These are phyloP conservation scores for Drosophila atripex DNA, from an alignment of 2,888 invertebrate species.

Conservation along the genomic window DNA sequence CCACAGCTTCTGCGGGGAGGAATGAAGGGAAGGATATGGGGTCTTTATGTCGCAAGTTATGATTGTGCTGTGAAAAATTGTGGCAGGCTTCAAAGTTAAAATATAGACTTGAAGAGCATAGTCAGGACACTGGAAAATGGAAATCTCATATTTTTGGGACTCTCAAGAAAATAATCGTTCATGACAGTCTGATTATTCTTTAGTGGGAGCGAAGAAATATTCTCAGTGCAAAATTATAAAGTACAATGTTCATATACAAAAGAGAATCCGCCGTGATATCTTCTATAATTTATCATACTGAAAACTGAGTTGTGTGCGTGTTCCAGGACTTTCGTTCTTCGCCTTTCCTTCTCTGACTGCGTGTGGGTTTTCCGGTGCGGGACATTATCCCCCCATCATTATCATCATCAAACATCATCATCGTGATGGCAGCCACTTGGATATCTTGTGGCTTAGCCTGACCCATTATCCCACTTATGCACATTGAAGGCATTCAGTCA, in stretches of 20 bases:
- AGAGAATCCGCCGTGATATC: constrained; percentile 73
- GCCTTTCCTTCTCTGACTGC: constrained; percentile 21
- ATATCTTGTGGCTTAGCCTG: constrained; percentile 76
- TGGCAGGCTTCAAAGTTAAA: neutral
- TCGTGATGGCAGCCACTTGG: constrained; percentile 59
- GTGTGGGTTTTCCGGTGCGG: constrained; percentile 64
- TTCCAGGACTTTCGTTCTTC: constrained; percentile 14
- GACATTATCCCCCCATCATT: constrained; percentile 34
- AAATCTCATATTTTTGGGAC: neutral
- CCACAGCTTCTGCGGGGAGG: constrained; percentile 36
- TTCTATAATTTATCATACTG: constrained; percentile 74
- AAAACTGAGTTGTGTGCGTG: constrained; percentile 42
- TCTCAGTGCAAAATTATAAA: constrained; percentile 35
- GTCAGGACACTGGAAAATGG: neutral
- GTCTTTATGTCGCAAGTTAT: constrained; percentile 44
- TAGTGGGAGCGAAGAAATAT: neutral
- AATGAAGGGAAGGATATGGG: constrained; percentile 26
- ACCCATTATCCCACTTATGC: constrained; percentile 78
- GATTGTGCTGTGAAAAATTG: constrained; percentile 21
- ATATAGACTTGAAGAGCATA: neutral
- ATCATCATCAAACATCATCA: constrained; percentile 40
- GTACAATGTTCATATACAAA: constrained; percentile 45
- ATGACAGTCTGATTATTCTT: neutral
- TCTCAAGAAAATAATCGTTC: no score
- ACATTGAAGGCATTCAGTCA: constrained; percentile 77